Evolutionary conservation across 2,113 vertebrate genomes (phyloP).

Genomic region (Myotis davidii): DNA sequence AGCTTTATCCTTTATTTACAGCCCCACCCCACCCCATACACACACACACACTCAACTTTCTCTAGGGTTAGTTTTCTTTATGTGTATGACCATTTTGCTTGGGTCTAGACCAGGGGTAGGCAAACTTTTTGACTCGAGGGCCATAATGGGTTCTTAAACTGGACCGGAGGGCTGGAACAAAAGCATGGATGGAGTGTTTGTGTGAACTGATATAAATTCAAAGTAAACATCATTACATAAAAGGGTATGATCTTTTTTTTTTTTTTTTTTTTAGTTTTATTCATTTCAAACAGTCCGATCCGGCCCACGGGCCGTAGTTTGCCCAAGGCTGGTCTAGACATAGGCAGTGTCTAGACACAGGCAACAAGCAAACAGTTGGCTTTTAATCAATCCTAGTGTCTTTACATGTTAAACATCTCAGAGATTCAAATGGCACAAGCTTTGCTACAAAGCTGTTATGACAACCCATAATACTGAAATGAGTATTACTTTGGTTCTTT

Average conservation of each 20-base stretch:
- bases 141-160: too few species aligned
- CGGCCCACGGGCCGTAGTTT: too few species aligned
- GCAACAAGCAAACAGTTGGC: neutral
- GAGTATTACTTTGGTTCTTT: neutral
- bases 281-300: too few species aligned
- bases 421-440: neutral
- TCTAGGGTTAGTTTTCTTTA: neutral
- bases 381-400: neutral
- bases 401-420: neutral
- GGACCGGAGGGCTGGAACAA: too few species aligned
- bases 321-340: neutral
- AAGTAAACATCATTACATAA: too few species aligned
- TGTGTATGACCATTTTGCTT: neutral
- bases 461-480: neutral
- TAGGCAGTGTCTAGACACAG: neutral
- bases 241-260: too few species aligned
- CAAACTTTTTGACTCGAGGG: too few species aligned
- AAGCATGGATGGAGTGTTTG: too few species aligned
- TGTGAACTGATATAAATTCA: too few species aligned
- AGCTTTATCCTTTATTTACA: neutral
- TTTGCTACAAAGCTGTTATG: neutral
- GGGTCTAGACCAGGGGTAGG: neutral
- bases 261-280: too few species aligned
- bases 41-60: neutral
- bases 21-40: fast-evolving